Conservation (phyloP, 2,797 vertebrate species). For the Falco rusticolus region DNA sequence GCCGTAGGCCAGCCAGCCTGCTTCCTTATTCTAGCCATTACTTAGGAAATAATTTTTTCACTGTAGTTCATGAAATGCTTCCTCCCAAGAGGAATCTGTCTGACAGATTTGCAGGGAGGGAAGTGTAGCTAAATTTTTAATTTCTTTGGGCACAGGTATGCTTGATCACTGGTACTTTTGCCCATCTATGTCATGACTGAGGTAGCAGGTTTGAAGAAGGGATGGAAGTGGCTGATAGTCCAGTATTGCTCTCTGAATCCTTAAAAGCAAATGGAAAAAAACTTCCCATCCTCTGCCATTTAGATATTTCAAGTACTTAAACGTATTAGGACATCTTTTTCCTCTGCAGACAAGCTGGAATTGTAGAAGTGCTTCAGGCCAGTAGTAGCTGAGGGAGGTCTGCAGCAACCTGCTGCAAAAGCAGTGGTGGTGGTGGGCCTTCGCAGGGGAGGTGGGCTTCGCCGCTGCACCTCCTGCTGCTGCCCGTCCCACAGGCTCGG, state of each 20-base stretch:
- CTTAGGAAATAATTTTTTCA: not conserved
- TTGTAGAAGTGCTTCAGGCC: not conserved
- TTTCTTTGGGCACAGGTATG: not conserved
- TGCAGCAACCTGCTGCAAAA: not conserved
- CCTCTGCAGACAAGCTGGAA: accelerated
- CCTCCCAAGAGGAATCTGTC: not conserved
- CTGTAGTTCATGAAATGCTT: not conserved
- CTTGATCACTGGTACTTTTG: not conserved
- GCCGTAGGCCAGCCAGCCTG: not conserved
- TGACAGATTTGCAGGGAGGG: accelerated
- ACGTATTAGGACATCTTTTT: not conserved
- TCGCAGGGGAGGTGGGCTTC: not conserved
- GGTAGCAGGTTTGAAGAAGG: not conserved
- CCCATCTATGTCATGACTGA: not conserved
- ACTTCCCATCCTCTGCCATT: not conserved
- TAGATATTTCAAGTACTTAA: not conserved
- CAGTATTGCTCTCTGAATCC: not conserved
- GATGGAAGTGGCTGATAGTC: not conserved
- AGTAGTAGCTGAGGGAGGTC: not conserved
- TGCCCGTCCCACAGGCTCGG: not conserved
- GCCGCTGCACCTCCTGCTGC: not conserved
- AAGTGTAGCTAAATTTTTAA: not conserved
- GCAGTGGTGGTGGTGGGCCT: not conserved
- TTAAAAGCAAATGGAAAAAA: not conserved
- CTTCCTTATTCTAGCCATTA: not conserved